A percentile compares a stretch with the other conserved stretches of the same genome.
Evolutionary conservation across 2,888 invertebrate genomes (phyloP).

Genomic region (Lissonota sp.): DNA sequence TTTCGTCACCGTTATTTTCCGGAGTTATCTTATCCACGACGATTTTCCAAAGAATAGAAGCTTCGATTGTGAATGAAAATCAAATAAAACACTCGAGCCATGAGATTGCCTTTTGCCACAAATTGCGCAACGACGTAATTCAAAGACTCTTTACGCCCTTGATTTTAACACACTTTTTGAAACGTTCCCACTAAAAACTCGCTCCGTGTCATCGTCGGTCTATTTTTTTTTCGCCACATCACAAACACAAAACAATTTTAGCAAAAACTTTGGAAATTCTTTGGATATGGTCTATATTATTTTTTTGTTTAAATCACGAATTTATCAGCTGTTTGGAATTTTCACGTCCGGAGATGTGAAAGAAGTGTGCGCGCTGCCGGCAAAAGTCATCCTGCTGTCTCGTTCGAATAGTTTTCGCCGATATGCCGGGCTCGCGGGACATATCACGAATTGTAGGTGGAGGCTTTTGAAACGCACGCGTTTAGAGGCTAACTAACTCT

Average conservation of each 20-base stretch:
- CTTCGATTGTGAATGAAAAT: neutral
- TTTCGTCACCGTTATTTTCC: neutral
- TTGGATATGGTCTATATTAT: too few relatives aligned
- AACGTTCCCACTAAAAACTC: slow-evolving; percentile 12
- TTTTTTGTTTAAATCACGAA: neutral
- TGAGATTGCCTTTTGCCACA: neutral
- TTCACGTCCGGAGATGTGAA: slow-evolving; percentile 14
- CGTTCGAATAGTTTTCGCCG: slow-evolving; percentile 51
- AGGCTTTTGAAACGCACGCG: slow-evolving; percentile 51
- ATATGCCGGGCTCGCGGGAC: slow-evolving; percentile 55
- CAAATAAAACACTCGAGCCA: neutral
- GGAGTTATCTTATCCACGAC: neutral
- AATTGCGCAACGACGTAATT: neutral
- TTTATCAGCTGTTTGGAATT: neutral
- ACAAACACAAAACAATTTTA: neutral
- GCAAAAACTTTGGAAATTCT: neutral
- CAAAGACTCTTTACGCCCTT: too few relatives aligned
- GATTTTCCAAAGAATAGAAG: neutral
- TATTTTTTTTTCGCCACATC: slow-evolving; percentile 28
- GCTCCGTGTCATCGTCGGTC: slow-evolving; percentile 36
- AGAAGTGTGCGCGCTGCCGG: slow-evolving; percentile 43
- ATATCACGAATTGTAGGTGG: slow-evolving; percentile 59
- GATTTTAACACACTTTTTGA: slow-evolving; percentile 1
- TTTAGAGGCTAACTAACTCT: slow-evolving; percentile 2
- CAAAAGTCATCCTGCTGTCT: slow-evolving; percentile 53